phyloP scores from a whole-genome alignment of 2,888 invertebrate genomes.

The Ditula angustiorana region DNA sequence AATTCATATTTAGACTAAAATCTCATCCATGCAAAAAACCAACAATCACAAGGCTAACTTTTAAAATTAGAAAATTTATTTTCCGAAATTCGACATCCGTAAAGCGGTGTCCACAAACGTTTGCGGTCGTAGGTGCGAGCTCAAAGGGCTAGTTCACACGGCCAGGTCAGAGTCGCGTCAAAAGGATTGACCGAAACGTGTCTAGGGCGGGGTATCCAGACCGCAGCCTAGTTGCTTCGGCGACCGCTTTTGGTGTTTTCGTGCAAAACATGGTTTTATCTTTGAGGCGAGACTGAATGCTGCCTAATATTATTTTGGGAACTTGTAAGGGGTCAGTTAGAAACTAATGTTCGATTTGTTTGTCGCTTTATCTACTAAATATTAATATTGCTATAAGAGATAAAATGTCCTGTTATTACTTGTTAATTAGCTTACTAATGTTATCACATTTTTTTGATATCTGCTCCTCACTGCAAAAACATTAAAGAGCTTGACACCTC shows the following conservation, averaged over 20 bases:
- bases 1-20: background rate
- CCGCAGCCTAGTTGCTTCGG: constrained; percentile 68
- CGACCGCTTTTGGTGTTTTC: constrained; percentile 62
- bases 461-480: too few species aligned
- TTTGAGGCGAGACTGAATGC: constrained; percentile 37
- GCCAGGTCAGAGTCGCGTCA: constrained; percentile 60
- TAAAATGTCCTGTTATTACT: too few species aligned
- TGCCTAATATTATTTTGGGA: constrained; percentile 31
- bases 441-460: too few species aligned
- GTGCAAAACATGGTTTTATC: constrained; percentile 50
- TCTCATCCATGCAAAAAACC: background rate
- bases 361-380: background rate
- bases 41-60: constrained; percentile 14
- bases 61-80: constrained; percentile 40
- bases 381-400: background rate
- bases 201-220: constrained; percentile 58
- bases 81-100: constrained; percentile 57
- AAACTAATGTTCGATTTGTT: constrained; percentile 13
- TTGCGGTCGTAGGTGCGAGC: constrained; percentile 80
- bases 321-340: constrained; percentile 22
- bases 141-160: constrained; percentile 78
- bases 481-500: too few species aligned
- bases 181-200: constrained; percentile 77
- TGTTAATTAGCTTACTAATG: too few species aligned
- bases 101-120: constrained; percentile 71